Evolutionary conservation across 2,888 invertebrate genomes (phyloP).

Genomic region (Drosophila pegasa): DNA sequence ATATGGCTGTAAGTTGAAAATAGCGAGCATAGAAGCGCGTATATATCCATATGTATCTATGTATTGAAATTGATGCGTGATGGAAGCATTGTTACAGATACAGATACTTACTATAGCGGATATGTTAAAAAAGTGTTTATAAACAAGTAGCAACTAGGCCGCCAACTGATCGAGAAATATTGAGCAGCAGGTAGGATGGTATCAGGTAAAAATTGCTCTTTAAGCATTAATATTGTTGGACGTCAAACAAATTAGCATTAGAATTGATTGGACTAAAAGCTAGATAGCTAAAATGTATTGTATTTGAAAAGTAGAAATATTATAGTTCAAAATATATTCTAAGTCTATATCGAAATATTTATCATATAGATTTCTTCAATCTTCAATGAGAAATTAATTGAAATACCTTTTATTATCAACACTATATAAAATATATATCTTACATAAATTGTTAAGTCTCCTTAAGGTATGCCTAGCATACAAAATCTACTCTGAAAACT

Average conservation of each 20-base stretch:
- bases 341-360: too few relatives aligned
- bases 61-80: conserved; percentile 36
- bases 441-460: neutral
- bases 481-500: too few relatives aligned
- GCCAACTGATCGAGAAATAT: conserved; percentile 26
- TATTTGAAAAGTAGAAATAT: neutral
- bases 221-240: neutral
- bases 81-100: conserved; percentile 35
- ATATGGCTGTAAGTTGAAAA: conserved; percentile 45
- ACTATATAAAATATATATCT: neutral
- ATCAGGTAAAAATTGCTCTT: neutral
- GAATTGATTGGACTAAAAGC: neutral
- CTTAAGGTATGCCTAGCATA: too few relatives aligned
- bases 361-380: neutral
- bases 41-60: conserved; percentile 4
- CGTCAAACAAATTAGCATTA: neutral
- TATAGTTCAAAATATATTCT: neutral
- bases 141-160: conserved; percentile 56
- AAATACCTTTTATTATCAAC: neutral
- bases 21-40: conserved; percentile 11
- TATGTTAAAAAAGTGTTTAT: conserved; percentile 60
- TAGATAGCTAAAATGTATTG: neutral
- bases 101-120: conserved; percentile 47
- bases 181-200: conserved; percentile 3
- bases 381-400: too few relatives aligned